Base-by-base conservation (phyloP, 2,113 vertebrate genomes). In the Anguilla rostrata region DNA sequence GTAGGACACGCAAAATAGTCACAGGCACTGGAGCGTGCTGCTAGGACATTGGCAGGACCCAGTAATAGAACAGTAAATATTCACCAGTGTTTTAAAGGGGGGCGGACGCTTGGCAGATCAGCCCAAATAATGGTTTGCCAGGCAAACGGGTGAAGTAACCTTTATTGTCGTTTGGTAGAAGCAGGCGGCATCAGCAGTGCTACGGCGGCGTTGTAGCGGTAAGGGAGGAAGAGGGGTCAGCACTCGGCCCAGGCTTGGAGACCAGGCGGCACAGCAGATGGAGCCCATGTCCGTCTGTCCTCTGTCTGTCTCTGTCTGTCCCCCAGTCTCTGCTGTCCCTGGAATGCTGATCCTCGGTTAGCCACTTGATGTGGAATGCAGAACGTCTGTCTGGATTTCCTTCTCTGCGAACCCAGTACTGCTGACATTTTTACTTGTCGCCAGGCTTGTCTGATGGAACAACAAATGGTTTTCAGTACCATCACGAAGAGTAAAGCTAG, bases 61-160 rank as follows among this genome's bases (percentile, higher is more conserved):
- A 40, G 39, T 11, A 40, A 83, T 82, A 22, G 12, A 75, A 75
- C 46, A 60, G 83, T 86, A 83, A 75, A 81, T 83, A 86, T 16
- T 53, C n/a, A 82, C 12, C 53, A 71, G 81, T 82, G 7, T 41
- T 83, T 60, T 34, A 81, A 60, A 81, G 85, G 39, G 49, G 14
- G 2, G 29, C 16, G n/a, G 84, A 80, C 56, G 60, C 60, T 66
- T 66, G 60, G 60, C 60, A 60, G 15, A 11, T 26, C 71, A 12
- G 26, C n/a, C n/a, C 71, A 29, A 75, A 80, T 2, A 26, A 16
- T 16, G 5, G 57, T 56, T 22, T 29, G 29, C 79, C 56, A 63
- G 75, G 66, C 6, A 20, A 22, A 26, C 60, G 5, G 60, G 26
- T 66, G 22, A 66, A 6, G 60, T 20, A 5, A 66, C 18, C 26